phyloP scores from a whole-genome alignment of 92 coral and sea anemone genomes.

The Epizoanthus scotinus region DNA sequence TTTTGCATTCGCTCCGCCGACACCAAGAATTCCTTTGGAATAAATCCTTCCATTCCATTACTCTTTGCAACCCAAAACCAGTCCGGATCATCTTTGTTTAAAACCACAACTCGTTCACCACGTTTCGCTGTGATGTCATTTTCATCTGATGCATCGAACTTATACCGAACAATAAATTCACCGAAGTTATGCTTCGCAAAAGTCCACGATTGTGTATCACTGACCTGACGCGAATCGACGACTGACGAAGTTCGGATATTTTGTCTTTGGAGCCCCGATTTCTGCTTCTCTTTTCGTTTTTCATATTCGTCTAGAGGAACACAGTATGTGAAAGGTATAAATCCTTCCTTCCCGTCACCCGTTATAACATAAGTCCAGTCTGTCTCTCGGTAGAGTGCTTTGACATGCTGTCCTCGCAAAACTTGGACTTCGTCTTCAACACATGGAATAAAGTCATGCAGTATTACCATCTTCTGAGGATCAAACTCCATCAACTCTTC shows the following conservation, averaged over 20 bases:
- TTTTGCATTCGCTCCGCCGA: conserved; percentile 51
- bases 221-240: conserved; percentile 53
- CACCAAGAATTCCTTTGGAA: conserved; percentile 85
- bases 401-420: conserved; percentile 87
- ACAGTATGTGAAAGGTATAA: conserved; percentile 91
- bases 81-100: conserved; percentile 91
- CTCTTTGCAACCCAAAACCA: conserved; percentile 90
- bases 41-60: conserved; percentile 79
- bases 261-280: conserved; percentile 47
- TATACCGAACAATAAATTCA: conserved; percentile 76
- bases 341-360: conserved; percentile 86
- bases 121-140: conserved; percentile 77
- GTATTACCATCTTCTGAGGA: conserved; percentile 88
- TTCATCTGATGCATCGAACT: conserved; percentile 87
- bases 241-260: conserved; percentile 58
- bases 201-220: conserved; percentile 56
- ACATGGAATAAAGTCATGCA: conserved; percentile 94
- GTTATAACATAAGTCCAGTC: conserved; percentile 90
- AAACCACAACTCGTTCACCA: conserved; percentile 79
- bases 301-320: conserved; percentile 77
- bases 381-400: conserved; percentile 89
- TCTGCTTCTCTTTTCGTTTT: conserved; percentile 74
- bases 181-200: conserved; percentile 79
- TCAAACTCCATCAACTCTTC: conserved; percentile 75
- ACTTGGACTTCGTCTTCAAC: conserved; percentile 95